Evolutionary conservation across 2,113 vertebrate species (phyloP).

Genomic region (Chlorocebus sabaeus): DNA sequence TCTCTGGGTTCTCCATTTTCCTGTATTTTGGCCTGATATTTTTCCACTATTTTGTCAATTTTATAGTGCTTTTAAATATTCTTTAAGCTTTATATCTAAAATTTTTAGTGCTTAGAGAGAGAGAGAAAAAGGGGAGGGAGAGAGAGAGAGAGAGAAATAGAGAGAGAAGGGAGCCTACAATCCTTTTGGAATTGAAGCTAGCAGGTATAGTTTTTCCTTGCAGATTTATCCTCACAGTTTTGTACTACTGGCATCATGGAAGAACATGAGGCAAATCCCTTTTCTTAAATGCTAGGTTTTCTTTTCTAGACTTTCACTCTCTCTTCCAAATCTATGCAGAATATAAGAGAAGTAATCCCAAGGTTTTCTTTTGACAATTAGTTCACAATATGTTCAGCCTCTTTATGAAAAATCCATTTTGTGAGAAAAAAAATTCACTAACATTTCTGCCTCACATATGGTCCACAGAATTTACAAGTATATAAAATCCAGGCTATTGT

Average conservation of each 20-base stretch:
- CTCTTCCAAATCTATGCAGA: neutral
- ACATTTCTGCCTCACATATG: neutral
- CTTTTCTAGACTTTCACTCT: neutral
- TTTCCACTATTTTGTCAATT: neutral
- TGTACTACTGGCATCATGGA: neutral
- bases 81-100: neutral
- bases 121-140: neutral
- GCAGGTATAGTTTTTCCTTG: neutral
- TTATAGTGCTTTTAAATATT: constrained; percentile 3
- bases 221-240: neutral
- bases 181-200: neutral
- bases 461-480: neutral
- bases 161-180: neutral
- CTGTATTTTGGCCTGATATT: neutral
- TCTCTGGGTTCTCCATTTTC: neutral
- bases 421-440: neutral
- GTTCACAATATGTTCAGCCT: neutral
- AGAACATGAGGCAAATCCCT: neutral
- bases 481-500: neutral
- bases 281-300: neutral
- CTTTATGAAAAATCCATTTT: constrained; percentile 16
- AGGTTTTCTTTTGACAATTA: constrained; percentile 21
- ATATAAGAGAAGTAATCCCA: neutral
- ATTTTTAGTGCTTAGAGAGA: neutral
- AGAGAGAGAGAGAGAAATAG: no score